These are phyloP conservation scores for Myrmecobius fasciatus DNA, from an alignment of 2,113 vertebrate species.

Conservation along the genomic window DNA sequence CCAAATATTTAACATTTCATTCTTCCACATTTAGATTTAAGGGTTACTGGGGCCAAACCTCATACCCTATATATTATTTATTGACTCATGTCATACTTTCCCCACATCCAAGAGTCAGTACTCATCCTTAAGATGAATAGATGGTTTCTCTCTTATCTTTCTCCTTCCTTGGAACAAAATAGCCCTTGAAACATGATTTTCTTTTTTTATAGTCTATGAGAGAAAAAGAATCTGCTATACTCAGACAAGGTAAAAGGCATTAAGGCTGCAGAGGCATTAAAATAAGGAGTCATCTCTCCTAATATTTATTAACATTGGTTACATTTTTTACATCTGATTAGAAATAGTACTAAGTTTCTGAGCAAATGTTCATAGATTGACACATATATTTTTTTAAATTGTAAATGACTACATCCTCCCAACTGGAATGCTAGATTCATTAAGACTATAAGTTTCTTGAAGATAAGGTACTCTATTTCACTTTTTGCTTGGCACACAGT, in stretches of 20 bases:
- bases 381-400: not conserved
- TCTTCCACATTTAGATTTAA: not conserved
- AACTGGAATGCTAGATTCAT: not conserved
- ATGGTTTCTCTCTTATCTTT: not conserved
- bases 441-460: not conserved
- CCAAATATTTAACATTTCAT: constrained; percentile 41
- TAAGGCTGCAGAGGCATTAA: not conserved
- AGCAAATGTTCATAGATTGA: not conserved
- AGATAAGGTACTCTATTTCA: not conserved
- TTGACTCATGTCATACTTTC: not conserved
- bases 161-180: not conserved
- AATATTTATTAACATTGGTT: constrained; percentile 6
- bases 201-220: not conserved
- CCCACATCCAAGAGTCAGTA: not conserved
- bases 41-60: not conserved
- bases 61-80: not conserved
- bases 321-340: not conserved
- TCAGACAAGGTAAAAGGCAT: constrained; percentile 13
- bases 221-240: constrained; percentile 25
- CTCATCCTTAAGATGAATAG: not conserved
- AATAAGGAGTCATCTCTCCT: not conserved
- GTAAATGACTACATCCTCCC: not conserved
- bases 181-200: constrained; percentile 12
- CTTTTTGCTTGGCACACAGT: not conserved
- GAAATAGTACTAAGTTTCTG: not conserved